Conservation (phyloP, 1,140 invertebrate species). For the Zaprionus nigranus region DNA sequence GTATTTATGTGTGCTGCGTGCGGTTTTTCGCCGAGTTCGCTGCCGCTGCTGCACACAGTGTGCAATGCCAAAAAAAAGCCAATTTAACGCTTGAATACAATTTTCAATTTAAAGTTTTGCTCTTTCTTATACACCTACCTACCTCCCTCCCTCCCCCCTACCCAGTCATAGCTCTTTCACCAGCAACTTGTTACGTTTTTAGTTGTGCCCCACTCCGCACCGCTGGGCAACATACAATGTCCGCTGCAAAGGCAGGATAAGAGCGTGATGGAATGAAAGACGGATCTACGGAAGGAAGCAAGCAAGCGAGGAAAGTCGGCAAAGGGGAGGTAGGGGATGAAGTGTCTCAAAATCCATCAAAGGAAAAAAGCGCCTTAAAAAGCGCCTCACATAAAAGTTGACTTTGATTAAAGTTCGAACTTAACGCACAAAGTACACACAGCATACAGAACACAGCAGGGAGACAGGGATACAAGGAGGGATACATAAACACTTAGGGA, state of each 20-base stretch:
- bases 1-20: conserved; percentile 53
- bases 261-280: conserved; percentile 31
- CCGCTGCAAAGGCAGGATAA: conserved; percentile 8
- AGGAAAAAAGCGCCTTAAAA: conserved; percentile 63
- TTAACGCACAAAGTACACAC: conserved; percentile 61
- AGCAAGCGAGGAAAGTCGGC: too few species aligned
- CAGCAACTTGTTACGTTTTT: conserved; percentile 54
- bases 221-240: conserved; percentile 24
- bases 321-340: background rate
- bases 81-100: conserved; percentile 83
- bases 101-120: conserved; percentile 83
- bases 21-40: conserved; percentile 39
- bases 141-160: background rate
- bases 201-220: conserved; percentile 36
- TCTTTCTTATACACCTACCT: conserved; percentile 59
- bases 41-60: conserved; percentile 19
- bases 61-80: conserved; percentile 70
- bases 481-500: conserved; percentile 65
- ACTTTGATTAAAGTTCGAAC: conserved; percentile 82
- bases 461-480: background rate
- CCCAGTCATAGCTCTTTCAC: background rate
- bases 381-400: conserved; percentile 79
- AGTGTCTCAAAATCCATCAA: conserved; percentile 72
- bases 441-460: background rate
- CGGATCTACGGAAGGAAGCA: background rate